Evolutionary conservation across 1,140 invertebrate species (phyloP).

Genomic region (Calycopis cecrops): DNA sequence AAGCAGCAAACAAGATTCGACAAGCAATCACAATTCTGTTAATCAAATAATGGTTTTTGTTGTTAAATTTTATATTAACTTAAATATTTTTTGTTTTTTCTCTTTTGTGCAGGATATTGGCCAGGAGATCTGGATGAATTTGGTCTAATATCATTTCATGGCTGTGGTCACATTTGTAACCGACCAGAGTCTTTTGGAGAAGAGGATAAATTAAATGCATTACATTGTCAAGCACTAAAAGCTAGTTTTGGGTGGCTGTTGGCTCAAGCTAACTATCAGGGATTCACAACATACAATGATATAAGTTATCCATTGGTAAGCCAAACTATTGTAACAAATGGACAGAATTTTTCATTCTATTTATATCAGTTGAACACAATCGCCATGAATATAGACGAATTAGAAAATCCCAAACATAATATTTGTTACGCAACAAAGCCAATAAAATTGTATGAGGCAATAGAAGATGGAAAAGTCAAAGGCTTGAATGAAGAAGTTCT

Average conservation of each 20-base stretch:
- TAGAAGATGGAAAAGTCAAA: conserved; percentile 83
- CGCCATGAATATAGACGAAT: conserved; percentile 77
- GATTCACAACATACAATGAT: conserved; percentile 91
- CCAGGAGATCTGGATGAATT: conserved; percentile 85
- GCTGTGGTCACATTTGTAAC: conserved; percentile 73
- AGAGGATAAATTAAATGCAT: conserved; percentile 77
- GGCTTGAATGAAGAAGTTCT: conserved; percentile 90
- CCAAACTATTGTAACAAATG: conserved; percentile 91
- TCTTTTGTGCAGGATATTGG: conserved; percentile 82
- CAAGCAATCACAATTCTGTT: background rate
- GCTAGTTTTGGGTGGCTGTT: conserved; percentile 87
- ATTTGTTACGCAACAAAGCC: conserved; percentile 86
- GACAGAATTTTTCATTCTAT: conserved; percentile 87
- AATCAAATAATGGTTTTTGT: background rate
- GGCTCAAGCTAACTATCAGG: conserved; percentile 88
- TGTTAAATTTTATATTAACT: conserved; percentile 13
- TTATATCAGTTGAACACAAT: conserved; percentile 93
- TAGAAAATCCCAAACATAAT: conserved; percentile 80
- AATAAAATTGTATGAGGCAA: conserved; percentile 83
- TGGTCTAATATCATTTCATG: conserved; percentile 84
- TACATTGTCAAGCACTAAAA: conserved; percentile 83
- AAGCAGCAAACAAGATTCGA: no score
- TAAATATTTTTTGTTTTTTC: conserved; percentile 18
- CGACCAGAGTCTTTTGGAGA: conserved; percentile 67
- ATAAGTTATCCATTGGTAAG: conserved; percentile 91